phyloP scores from a whole-genome alignment of 2,113 vertebrate genomes.

The Entomyzon cyanotis region DNA sequence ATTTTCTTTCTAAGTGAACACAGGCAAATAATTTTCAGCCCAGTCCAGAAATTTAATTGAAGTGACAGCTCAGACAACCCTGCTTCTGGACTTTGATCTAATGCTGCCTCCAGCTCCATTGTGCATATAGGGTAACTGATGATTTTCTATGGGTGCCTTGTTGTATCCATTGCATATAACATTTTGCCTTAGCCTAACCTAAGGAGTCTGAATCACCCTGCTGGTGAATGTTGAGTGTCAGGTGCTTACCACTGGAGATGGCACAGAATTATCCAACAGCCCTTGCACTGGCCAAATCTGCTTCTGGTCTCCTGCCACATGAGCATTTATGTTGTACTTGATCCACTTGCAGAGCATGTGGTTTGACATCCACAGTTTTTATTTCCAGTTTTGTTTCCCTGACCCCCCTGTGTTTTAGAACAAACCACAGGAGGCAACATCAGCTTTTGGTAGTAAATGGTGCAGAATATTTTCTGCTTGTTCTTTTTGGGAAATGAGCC shows the following conservation, averaged over 20 bases:
- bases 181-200: not conserved
- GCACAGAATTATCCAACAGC: not conserved
- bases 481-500: not conserved
- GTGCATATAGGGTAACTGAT: not conserved
- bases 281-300: not conserved
- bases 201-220: not conserved
- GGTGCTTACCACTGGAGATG: not conserved
- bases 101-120: not conserved
- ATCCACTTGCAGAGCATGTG: not conserved
- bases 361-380: not conserved
- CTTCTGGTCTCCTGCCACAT: not conserved
- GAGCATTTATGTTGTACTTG: not conserved
- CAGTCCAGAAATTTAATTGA: not conserved
- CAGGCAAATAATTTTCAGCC: not conserved
- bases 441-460: rapidly evolving
- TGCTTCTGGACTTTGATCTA: not conserved
- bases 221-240: rapidly evolving
- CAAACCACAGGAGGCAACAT: not conserved
- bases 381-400: not conserved
- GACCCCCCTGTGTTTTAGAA: not conserved
- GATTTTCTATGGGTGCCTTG: not conserved
- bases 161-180: not conserved
- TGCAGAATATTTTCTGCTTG: not conserved
- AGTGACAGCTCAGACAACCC: not conserved
- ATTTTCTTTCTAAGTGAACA: not conserved